These are phyloP conservation scores for Patella caerulea DNA, from an alignment of 2,888 invertebrate species.

Conservation along the genomic window DNA sequence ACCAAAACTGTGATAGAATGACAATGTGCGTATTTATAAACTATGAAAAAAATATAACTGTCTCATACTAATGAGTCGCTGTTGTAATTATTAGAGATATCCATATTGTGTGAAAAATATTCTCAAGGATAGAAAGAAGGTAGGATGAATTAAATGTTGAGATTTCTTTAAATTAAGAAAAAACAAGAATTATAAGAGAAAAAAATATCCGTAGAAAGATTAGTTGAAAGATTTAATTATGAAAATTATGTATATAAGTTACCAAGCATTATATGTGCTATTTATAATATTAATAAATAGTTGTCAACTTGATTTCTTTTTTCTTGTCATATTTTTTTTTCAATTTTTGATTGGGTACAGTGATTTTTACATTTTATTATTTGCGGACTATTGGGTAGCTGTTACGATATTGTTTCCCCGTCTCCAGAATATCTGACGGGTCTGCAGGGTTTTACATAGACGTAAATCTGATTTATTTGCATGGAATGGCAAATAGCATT, in stretches of 20 bases:
- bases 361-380: neutral
- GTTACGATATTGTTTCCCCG: too few species aligned
- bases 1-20: conserved; percentile 1
- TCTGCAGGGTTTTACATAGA: too few species aligned
- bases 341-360: neutral
- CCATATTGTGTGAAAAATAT: neutral
- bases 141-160: too few species aligned
- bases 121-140: neutral
- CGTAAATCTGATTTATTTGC: neutral
- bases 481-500: too few species aligned
- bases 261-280: conserved; percentile 7
- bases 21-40: neutral
- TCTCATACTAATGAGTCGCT: too few species aligned
- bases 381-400: neutral
- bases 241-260: conserved; percentile 3
- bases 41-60: neutral
- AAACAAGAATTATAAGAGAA: neutral
- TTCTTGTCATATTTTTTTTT: neutral
- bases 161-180: neutral
- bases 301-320: neutral
- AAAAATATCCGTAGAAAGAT: neutral
- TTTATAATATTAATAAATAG: conserved; percentile 13
- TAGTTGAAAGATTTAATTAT: neutral
- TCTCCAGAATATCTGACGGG: too few species aligned
- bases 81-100: neutral